A percentile compares a stretch with the other conserved stretches of the same genome.
Conservation (phyloP, 2,797 vertebrate species). For the Parauchenoglanis ngamensis region DNA sequence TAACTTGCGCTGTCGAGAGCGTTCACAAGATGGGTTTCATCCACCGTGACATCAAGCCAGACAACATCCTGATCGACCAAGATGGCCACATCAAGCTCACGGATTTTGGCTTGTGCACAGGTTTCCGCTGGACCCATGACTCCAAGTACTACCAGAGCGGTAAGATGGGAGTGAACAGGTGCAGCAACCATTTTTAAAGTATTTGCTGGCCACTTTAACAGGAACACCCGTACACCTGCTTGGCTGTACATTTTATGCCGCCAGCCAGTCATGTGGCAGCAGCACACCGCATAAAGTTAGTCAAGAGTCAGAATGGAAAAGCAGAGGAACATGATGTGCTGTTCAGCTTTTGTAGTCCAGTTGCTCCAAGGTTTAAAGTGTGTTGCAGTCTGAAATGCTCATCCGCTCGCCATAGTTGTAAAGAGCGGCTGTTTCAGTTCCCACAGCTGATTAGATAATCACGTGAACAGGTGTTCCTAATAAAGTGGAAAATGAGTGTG, state of each 20-base stretch:
- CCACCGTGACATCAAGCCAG: slow-evolving; percentile 98
- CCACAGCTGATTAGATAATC: neutral
- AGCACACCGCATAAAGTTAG: neutral
- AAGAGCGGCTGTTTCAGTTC: neutral
- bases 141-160: slow-evolving; percentile 99
- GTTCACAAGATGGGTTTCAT: slow-evolving; percentile 99
- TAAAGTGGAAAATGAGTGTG: neutral
- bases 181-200: neutral
- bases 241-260: neutral
- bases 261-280: neutral
- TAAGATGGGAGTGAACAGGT: slow-evolving; percentile 65
- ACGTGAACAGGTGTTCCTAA: neutral
- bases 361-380: neutral
- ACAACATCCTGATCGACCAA: slow-evolving; percentile 96
- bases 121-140: slow-evolving; percentile 98
- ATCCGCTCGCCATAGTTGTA: neutral
- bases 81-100: slow-evolving; percentile 98
- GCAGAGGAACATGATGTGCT: neutral
- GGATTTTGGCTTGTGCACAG: slow-evolving; percentile 97
- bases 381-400: neutral
- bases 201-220: neutral
- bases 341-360: neutral
- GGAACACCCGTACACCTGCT: neutral
- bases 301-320: neutral
- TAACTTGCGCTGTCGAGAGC: slow-evolving; percentile 95